Conservation (phyloP, 2,113 vertebrate genomes). For the Phocoena sinus region DNA sequence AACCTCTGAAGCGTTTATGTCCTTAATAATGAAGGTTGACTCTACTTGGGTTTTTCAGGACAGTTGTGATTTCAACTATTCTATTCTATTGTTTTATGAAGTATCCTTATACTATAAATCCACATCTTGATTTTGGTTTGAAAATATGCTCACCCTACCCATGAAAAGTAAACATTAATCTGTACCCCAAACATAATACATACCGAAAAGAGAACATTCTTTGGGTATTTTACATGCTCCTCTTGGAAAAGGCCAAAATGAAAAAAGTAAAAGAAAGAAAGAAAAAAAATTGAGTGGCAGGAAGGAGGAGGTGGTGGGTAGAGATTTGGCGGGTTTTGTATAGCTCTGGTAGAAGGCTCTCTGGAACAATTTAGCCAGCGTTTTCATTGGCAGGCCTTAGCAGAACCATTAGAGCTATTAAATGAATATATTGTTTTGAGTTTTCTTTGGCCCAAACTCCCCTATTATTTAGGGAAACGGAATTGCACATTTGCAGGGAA, state of each 20-base stretch:
- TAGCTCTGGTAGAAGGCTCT: neutral
- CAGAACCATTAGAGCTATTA: constrained; percentile 17
- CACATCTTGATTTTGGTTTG: neutral
- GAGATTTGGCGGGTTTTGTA: neutral
- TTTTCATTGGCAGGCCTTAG: constrained; percentile 67
- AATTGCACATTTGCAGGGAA: constrained; percentile 41
- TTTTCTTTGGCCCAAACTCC: constrained; percentile 71
- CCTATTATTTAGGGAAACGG: constrained; percentile 72
- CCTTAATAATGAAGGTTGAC: neutral
- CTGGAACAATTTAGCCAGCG: constrained; percentile 45
- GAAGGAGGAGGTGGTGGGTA: constrained; percentile 13
- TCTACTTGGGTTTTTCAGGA: neutral
- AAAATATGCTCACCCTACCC: neutral
- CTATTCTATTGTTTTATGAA: constrained; percentile 6
- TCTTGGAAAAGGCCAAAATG: constrained; percentile 1
- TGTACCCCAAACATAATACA: constrained; percentile 25
- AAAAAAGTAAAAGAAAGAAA: neutral
- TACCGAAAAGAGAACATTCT: constrained; percentile 41
- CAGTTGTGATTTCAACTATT: constrained; percentile 14
- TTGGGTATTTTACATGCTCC: constrained; percentile 28
- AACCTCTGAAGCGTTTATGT: neutral
- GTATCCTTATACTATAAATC: neutral
- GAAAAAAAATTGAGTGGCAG: neutral
- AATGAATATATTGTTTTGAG: constrained; percentile 61
- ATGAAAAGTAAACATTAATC: constrained; percentile 26